Evolutionary conservation across 2,888 invertebrate species (phyloP), one percentile per base, ranked within the genome.

Genomic region (Amiota communis): DNA sequence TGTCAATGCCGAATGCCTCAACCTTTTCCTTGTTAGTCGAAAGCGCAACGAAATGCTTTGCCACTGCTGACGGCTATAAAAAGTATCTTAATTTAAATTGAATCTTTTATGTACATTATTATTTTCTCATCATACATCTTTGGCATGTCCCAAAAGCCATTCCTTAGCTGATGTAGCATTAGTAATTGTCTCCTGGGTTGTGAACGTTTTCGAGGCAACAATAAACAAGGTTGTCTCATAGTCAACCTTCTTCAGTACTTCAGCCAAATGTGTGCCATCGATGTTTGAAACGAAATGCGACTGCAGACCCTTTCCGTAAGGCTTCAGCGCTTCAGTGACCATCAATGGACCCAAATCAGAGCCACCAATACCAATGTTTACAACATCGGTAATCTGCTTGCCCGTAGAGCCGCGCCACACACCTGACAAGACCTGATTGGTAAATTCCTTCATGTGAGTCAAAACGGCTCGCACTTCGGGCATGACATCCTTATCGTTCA

Each of bases 361-460:
- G 53, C 99, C 99, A 49, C 99, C 99, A 86, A 99, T 99, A 75
- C 99, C 99, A 90, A 99, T 99, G 90, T 99, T 99, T 75, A 99
- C 95, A 56, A 99, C 96, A 91, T 99, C 98, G 67, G 96, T 97
- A 75, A 99, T 99, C 75, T 94, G 90, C 90, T 98, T 96, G 17
- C 98, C 98, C 0, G 98, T 97, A 90, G 94, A 97, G 13, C 94
- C 94, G 81, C 93, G 93, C 94, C 94, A 94, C 10, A 92, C 90
- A 0, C 94, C 94, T 63, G 92, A 91, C 64, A 94, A 90, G 61
- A 98, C 94, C 86, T 94, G 92, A 68, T 94, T 92, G 0, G 95
- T 94, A 90, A 99, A 99, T 87, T 95, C 93, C 89, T 97, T 96
- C 97, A 99, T 99, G 87, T 99, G 99, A 0, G 92, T 91, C 48